phyloP scores from a whole-genome alignment of 2,888 invertebrate species.

The Epiblema foenella region DNA sequence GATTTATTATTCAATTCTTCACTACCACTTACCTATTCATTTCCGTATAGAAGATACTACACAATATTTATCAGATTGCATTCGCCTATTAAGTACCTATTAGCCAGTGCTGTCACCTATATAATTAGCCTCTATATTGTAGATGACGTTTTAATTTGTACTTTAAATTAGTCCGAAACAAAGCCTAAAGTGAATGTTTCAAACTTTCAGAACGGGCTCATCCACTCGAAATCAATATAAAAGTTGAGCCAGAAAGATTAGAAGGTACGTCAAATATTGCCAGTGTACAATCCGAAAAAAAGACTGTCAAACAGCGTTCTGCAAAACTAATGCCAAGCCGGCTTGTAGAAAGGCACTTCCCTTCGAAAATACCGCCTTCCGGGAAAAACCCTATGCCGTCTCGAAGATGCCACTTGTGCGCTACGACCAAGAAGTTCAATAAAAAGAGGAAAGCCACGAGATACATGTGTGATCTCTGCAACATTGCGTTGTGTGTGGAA shows the following conservation, averaged over 20 bases:
- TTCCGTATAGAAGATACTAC: too few relatives aligned
- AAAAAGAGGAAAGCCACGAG: conserved; percentile 12
- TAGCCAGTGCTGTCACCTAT: too few relatives aligned
- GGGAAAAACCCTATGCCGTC: conserved; percentile 13
- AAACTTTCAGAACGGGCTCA: conserved; percentile 1
- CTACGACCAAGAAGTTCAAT: conserved; percentile 22
- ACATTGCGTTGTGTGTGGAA: conserved; percentile 25
- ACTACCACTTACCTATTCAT: too few relatives aligned
- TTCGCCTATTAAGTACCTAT: too few relatives aligned
- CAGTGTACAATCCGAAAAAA: background rate
- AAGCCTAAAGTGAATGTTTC: background rate
- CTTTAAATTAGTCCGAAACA: background rate
- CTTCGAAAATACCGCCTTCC: conserved; percentile 21
- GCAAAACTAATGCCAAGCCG: conserved; percentile 1
- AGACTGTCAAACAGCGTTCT: background rate
- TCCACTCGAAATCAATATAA: background rate
- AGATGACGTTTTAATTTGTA: background rate
- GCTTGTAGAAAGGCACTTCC: conserved; percentile 21
- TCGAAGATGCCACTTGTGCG: conserved; percentile 18
- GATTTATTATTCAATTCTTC: too few relatives aligned
- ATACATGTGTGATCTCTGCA: conserved; percentile 17
- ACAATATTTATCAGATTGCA: too few relatives aligned
- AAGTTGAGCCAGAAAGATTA: background rate
- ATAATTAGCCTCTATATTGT: too few relatives aligned
- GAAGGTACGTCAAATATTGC: background rate